Evolutionary conservation across 1,140 invertebrate species (phyloP).

Genomic region (Pogonus chalceus): DNA sequence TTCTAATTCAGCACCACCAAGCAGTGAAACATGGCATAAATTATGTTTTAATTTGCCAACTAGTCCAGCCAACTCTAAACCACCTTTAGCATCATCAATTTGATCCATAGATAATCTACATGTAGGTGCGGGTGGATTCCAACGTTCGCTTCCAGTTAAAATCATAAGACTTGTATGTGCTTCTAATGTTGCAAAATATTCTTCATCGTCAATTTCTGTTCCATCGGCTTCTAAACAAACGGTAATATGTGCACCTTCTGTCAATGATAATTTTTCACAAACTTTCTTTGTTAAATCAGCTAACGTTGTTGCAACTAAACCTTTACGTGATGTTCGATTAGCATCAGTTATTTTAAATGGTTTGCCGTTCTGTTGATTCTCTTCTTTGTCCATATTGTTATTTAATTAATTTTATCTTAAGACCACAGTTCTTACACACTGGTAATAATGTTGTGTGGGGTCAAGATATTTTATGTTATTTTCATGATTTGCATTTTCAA

Average conservation of each 20-base stretch:
- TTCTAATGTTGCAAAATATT: constrained; percentile 76
- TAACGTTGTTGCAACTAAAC: constrained; percentile 63
- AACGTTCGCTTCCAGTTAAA: constrained; percentile 60
- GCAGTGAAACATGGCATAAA: constrained; percentile 67
- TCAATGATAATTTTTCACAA: constrained; percentile 49
- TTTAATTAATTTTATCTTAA: no score
- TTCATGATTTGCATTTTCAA: no score
- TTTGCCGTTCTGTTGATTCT: constrained; percentile 26
- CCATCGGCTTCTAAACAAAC: constrained; percentile 69
- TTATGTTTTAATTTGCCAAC: constrained; percentile 66
- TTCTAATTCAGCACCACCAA: constrained; percentile 68
- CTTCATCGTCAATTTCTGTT: constrained; percentile 80
- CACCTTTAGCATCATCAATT: constrained; percentile 50
- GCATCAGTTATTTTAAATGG: constrained; percentile 60
- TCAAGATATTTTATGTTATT: no score
- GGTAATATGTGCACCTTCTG: constrained; percentile 29
- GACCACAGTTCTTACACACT: no score
- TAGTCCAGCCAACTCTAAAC: constrained; percentile 45
- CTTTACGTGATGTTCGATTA: constrained; percentile 65
- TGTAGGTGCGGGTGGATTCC: constrained; percentile 43
- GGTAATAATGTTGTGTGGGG: no score
- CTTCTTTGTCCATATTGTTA: neutral
- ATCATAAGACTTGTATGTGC: constrained; percentile 73
- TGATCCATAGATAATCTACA: constrained; percentile 53
- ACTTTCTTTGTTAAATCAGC: constrained; percentile 62